Conservation (phyloP, 2,113 vertebrate species). For the Melanerpes formicivorus region DNA sequence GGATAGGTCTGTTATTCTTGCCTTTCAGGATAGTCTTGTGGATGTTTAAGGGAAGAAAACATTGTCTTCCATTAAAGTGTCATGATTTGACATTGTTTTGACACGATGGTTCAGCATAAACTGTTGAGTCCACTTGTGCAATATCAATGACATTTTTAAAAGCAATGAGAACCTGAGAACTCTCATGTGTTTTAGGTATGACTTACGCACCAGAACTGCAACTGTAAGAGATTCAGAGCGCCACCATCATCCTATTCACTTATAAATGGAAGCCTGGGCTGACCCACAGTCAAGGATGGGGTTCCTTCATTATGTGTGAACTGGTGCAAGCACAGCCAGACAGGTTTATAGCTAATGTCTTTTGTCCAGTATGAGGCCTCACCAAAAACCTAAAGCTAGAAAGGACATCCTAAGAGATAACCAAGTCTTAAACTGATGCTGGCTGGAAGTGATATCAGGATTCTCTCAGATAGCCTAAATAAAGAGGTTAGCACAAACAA, state of each 20-base stretch:
- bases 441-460: background rate
- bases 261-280: background rate
- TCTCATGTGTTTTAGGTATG: background rate
- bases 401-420: background rate
- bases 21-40: background rate
- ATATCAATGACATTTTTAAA: background rate
- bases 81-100: background rate
- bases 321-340: background rate
- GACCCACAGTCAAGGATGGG: background rate
- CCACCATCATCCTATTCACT: background rate
- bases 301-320: accelerated
- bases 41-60: background rate
- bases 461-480: background rate
- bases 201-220: background rate
- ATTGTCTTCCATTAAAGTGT: background rate
- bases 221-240: background rate
- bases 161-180: background rate
- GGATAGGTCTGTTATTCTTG: background rate
- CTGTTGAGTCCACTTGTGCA: background rate
- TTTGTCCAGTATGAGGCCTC: background rate
- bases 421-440: background rate
- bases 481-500: background rate
- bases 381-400: background rate
- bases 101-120: background rate
- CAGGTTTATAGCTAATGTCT: background rate